Evolutionary conservation across 2,888 invertebrate species (phyloP).

Genomic region (Nomada flava): DNA sequence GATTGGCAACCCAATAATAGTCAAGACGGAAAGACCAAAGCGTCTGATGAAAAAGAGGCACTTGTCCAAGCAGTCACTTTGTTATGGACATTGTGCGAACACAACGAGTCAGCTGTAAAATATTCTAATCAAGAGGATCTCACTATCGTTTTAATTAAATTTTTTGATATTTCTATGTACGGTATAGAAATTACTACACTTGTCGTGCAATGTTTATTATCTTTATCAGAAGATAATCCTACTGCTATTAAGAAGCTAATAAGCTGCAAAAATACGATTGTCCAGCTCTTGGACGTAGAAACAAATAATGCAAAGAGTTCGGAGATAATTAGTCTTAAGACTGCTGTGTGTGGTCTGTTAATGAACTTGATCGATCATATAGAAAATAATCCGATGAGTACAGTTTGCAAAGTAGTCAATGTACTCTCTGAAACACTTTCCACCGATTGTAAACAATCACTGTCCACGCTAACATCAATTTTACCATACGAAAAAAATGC

Average conservation of each 20-base stretch:
- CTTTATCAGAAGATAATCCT: slow-evolving; percentile 90
- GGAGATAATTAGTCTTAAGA: slow-evolving; percentile 85
- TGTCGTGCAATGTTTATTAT: slow-evolving; percentile 89
- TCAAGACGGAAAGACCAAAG: slow-evolving; percentile 10
- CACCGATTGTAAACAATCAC: slow-evolving; percentile 85
- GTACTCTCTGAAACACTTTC: slow-evolving; percentile 86
- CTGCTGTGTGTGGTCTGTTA: slow-evolving; percentile 86
- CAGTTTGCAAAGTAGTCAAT: slow-evolving; percentile 85
- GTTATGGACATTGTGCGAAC: slow-evolving; percentile 90
- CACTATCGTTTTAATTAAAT: slow-evolving; percentile 85
- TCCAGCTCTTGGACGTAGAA: slow-evolving; percentile 73
- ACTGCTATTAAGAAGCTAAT: slow-evolving; percentile 86
- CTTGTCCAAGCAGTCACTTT: slow-evolving; percentile 89
- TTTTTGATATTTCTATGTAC: slow-evolving; percentile 86
- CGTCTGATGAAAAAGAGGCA: slow-evolving; percentile 87
- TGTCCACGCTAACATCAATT: slow-evolving; percentile 85
- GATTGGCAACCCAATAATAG: slow-evolving; percentile 85
- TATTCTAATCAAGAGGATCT: slow-evolving; percentile 88
- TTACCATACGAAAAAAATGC: slow-evolving; percentile 85
- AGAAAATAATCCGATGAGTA: slow-evolving; percentile 62
- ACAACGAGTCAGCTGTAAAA: slow-evolving; percentile 87
- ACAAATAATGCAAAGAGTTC: slow-evolving; percentile 84
- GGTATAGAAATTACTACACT: slow-evolving; percentile 86
- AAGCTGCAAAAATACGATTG: slow-evolving; percentile 82
- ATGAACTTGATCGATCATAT: slow-evolving; percentile 82